Evolutionary conservation across 2,797 vertebrate genomes (phyloP).

Genomic region (Danio aesculapii): DNA sequence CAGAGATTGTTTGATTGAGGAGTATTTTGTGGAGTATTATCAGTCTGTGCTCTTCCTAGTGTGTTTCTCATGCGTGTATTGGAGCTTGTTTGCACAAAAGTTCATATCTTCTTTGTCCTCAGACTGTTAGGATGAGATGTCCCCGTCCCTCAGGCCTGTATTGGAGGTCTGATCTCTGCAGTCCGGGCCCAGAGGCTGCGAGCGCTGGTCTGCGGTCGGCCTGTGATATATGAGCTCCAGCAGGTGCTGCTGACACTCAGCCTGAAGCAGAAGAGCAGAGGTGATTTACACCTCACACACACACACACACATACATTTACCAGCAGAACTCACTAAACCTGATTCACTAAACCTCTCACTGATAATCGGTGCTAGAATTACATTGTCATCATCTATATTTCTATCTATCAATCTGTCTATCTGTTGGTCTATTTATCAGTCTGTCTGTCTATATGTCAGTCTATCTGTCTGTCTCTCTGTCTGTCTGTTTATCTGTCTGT

Average conservation of each 20-base stretch:
- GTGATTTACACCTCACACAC: constrained; percentile 64
- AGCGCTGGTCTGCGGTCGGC: constrained; percentile 10
- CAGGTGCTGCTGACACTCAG: constrained; percentile 70
- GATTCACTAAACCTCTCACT: constrained; percentile 66
- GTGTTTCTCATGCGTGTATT: constrained; percentile 19
- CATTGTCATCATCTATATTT: not conserved
- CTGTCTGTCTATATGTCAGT: too few species aligned
- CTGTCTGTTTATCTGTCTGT: too few species aligned
- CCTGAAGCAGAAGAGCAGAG: constrained; percentile 66
- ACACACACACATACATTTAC: too few species aligned
- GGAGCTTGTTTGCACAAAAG: constrained; percentile 36
- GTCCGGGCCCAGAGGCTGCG: constrained; percentile 54
- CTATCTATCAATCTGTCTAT: not conserved
- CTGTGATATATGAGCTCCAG: constrained; percentile 66
- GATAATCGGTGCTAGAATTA: not conserved
- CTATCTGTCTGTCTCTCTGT: too few species aligned
- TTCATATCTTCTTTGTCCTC: constrained; percentile 1
- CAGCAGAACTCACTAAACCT: not conserved
- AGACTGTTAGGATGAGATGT: constrained; percentile 78
- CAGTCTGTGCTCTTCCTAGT: not conserved
- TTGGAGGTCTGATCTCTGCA: constrained; percentile 79
- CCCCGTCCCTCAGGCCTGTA: constrained; percentile 83
- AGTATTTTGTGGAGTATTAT: not conserved
- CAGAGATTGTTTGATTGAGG: not conserved
- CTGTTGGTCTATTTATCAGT: too few species aligned